Evolutionary conservation across 2,888 invertebrate species (phyloP).

Genomic region (Folsomia manolachei): DNA sequence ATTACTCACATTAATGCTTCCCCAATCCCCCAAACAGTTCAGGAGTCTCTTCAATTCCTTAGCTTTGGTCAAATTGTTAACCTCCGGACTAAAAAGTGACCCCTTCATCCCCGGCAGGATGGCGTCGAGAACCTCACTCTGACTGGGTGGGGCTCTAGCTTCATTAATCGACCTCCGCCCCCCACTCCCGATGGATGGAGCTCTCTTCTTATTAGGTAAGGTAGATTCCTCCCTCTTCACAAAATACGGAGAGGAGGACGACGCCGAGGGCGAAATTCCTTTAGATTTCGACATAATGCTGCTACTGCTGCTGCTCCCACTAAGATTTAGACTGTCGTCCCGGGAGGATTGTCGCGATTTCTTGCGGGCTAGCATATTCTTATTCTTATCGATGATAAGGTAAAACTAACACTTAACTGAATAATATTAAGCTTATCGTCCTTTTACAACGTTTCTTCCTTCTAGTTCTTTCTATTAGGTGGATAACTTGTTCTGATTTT

Average conservation of each 20-base stretch:
- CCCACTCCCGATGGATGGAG: not conserved
- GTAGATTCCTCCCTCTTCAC: not conserved
- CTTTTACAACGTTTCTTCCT: no score
- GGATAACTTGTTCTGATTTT: no score
- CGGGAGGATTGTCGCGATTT: not conserved
- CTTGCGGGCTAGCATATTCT: not conserved
- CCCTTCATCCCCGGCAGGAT: constrained; percentile 4
- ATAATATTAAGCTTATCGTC: no score
- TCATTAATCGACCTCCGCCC: not conserved
- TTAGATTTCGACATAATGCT: no score
- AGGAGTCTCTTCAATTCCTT: constrained; percentile 9
- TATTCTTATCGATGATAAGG: not conserved
- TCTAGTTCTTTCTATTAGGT: no score
- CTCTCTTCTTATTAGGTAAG: not conserved
- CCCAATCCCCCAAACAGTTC: constrained; percentile 8
- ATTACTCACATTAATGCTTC: constrained; percentile 3
- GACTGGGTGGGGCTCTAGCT: not conserved
- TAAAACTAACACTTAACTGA: no score
- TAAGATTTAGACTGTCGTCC: no score
- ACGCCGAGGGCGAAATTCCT: not conserved
- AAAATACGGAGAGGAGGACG: no score
- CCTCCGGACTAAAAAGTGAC: not conserved
- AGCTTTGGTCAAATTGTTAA: constrained; percentile 7
- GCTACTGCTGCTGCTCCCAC: not conserved
- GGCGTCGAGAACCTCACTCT: not conserved